phyloP scores from a whole-genome alignment of 2,797 vertebrate species.

The Rhinella marina region DNA sequence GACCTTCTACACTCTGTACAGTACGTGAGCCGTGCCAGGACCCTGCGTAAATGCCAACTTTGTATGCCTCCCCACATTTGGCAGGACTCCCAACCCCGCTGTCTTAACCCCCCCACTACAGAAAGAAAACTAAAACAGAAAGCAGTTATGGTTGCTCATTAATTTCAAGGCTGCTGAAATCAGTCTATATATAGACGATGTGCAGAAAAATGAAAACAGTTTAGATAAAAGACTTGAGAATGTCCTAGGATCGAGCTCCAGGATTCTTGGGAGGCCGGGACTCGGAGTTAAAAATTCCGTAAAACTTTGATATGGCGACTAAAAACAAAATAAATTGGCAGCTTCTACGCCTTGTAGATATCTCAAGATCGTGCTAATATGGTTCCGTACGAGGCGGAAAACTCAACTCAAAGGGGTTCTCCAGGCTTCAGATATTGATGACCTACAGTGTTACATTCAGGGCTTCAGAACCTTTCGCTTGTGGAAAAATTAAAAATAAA shows the following conservation, averaged over 20 bases:
- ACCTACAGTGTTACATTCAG: too few relatives aligned
- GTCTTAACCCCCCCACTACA: slow-evolving; percentile 39
- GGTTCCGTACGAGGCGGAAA: background rate
- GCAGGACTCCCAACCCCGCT: slow-evolving; percentile 30
- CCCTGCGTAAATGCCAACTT: slow-evolving; percentile 56
- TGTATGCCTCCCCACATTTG: slow-evolving; percentile 39
- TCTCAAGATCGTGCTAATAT: background rate
- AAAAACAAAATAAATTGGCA: background rate
- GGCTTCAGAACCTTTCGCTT: too few relatives aligned
- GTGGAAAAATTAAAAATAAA: too few relatives aligned
- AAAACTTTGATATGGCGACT: background rate
- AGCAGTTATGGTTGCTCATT: slow-evolving; percentile 48
- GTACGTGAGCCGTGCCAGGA: slow-evolving; percentile 55
- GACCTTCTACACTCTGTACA: slow-evolving; percentile 52
- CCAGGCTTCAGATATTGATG: too few relatives aligned
- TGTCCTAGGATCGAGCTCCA: background rate
- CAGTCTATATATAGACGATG: slow-evolving; percentile 55
- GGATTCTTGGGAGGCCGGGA: background rate
- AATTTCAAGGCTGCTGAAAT: slow-evolving; percentile 32
- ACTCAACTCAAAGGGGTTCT: background rate
- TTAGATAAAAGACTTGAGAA: slow-evolving; percentile 29
- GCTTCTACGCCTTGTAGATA: background rate
- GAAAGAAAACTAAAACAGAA: slow-evolving; percentile 35
- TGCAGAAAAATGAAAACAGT: slow-evolving; percentile 22
- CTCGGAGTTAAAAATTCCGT: background rate